These are phyloP conservation scores for Cantharis rustica DNA, from an alignment of 2,888 invertebrate species.

Conservation along the genomic window DNA sequence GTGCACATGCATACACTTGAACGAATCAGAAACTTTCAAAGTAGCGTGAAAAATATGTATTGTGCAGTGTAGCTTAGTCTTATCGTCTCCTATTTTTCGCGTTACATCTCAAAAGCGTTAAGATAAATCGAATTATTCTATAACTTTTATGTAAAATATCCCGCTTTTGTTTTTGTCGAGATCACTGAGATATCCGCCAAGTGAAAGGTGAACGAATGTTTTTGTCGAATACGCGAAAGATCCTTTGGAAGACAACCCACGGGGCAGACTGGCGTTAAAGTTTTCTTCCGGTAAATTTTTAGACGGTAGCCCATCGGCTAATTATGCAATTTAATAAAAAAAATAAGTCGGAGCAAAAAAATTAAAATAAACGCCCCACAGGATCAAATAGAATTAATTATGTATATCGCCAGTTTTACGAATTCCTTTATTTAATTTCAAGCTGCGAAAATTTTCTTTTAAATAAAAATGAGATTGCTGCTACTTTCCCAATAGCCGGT, in stretches of 20 bases:
- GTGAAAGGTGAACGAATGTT: not conserved
- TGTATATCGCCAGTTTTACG: too few species aligned
- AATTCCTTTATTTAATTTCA: too few species aligned
- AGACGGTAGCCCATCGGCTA: too few species aligned
- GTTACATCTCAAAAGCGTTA: not conserved
- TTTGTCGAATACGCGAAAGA: not conserved
- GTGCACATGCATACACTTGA: constrained; percentile 7
- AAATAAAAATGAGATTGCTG: too few species aligned
- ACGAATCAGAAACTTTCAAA: constrained; percentile 1
- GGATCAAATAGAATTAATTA: too few species aligned
- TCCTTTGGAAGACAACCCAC: not conserved
- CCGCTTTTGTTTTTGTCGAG: not conserved
- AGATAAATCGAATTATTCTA: not conserved
- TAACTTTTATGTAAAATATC: not conserved
- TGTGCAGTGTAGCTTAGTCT: not conserved
- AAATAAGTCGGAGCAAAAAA: too few species aligned
- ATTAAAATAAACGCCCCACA: too few species aligned
- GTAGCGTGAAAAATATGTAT: not conserved
- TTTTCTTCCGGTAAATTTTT: not conserved
- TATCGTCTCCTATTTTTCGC: not conserved
- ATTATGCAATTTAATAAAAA: too few species aligned
- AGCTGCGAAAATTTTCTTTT: too few species aligned
- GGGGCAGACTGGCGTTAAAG: not conserved
- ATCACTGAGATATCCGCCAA: not conserved
- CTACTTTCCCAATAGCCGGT: too few species aligned